Evolutionary conservation across 1,140 invertebrate genomes (phyloP), one percentile per base, ranked within the genome.

Genomic region (Cyclina sinensis): DNA sequence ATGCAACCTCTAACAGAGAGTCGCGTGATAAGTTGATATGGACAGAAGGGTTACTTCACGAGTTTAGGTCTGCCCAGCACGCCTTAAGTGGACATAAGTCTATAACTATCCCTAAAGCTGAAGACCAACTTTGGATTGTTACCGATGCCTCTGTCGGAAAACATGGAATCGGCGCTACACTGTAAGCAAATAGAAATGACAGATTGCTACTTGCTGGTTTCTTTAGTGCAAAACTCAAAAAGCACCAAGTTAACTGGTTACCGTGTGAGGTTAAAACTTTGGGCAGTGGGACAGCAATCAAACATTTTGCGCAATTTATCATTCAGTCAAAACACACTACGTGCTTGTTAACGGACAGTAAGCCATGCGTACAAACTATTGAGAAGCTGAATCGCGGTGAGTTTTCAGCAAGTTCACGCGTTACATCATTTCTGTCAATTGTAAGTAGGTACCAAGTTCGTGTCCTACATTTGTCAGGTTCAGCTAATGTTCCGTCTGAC

Each of bases 321-420:
- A n/a, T n/a, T n/a, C n/a, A n/a, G n/a, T n/a, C n/a, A n/a, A n/a
- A n/a, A n/a, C n/a, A n/a, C n/a, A n/a, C n/a, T n/a, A n/a, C n/a
- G n/a, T n/a, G n/a, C n/a, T n/a, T n/a, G n/a, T n/a, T n/a, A n/a
- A n/a, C n/a, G n/a, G n/a, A n/a, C n/a, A n/a, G n/a, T n/a, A n/a
- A n/a, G n/a, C 90, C 87, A 2, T 90, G 86, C 70, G 88, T 90
- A 16, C 90, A 88, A 11, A 89, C 90, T 27, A 70, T 70, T 54
- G 86, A 89, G 51, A 91, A 91, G 30, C 74, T 90, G 0, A 86
- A 84, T 32, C 43, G 89, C 11, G 90, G 90, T n/a, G 86, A 90
- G 37, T 91, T 91, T 57, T 90, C 88, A 12, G 62, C 81, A 21
- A 90, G 90, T 48, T 83, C 87, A 18, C 39, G 89, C 9, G 48